Percentiles rank a stretch among this genome's conserved stretches.
Conservation (phyloP, 2,797 vertebrate genomes). For the Arctocebus calabarensis region DNA sequence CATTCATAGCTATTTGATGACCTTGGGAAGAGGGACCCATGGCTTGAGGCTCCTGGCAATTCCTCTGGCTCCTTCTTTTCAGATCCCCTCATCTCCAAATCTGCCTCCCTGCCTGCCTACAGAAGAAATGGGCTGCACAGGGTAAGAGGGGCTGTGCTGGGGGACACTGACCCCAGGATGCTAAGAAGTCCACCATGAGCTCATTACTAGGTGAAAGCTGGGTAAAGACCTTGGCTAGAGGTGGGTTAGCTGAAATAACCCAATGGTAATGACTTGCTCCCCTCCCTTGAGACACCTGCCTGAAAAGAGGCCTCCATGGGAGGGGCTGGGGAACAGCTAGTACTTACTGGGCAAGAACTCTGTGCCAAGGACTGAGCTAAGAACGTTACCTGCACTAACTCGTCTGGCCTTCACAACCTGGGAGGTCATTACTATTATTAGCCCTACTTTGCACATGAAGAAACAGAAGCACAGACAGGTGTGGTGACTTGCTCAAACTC, state of each 20-base stretch:
- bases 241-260: not conserved
- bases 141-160: slow-evolving; percentile 87
- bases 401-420: not conserved
- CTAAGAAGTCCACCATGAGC: not conserved
- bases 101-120: slow-evolving; percentile 95
- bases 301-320: not conserved
- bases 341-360: not conserved
- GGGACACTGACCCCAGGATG: not conserved
- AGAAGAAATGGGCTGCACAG: slow-evolving; percentile 95
- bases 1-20: not conserved
- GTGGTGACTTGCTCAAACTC: not conserved
- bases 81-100: slow-evolving; percentile 96
- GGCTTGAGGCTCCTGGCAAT: not conserved
- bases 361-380: not conserved
- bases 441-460: not conserved
- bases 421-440: not conserved
- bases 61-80: slow-evolving; percentile 75
- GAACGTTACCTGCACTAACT: not conserved
- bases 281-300: not conserved
- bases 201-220: not conserved
- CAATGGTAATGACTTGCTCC: not conserved
- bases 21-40: not conserved
- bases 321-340: not conserved
- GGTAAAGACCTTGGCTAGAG: not conserved
- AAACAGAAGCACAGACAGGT: not conserved